Percentiles rank a stretch among this genome's conserved stretches.
phyloP scores from a whole-genome alignment of 2,888 invertebrate genomes.

The Ptychoptera albimana region DNA sequence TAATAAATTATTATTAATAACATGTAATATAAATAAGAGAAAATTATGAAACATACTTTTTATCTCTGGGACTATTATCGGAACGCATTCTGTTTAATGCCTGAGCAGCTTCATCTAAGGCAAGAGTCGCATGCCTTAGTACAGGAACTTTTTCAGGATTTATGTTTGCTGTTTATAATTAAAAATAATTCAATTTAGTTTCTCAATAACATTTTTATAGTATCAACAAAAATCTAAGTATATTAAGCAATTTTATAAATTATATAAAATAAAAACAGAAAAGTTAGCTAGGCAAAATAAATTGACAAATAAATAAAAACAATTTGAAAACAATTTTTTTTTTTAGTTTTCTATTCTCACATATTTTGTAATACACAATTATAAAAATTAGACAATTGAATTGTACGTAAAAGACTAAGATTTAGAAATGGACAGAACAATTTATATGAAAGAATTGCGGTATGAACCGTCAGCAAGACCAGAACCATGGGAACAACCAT shows the following conservation, averaged over 20 bases:
- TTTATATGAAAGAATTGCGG: slow-evolving; percentile 7
- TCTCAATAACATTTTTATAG: slow-evolving; percentile 4
- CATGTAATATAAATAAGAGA: background rate
- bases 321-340: no score
- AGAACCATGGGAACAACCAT: background rate
- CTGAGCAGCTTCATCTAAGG: slow-evolving; percentile 92
- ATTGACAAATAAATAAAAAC: no score
- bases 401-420: no score
- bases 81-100: slow-evolving; percentile 91
- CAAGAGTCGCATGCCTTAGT: slow-evolving; percentile 47
- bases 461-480: background rate
- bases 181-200: no score
- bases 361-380: no score
- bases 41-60: slow-evolving; percentile 27
- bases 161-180: slow-evolving; percentile 16
- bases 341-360: no score
- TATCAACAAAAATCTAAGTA: background rate
- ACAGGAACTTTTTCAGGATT: slow-evolving; percentile 26
- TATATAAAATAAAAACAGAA: slow-evolving; percentile 5
- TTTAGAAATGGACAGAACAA: slow-evolving; percentile 5
- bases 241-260: background rate
- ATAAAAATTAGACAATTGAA: background rate
- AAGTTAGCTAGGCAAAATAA: background rate
- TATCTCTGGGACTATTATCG: slow-evolving; percentile 58
- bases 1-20: slow-evolving; percentile 6